phyloP scores from a whole-genome alignment of 2,113 vertebrate species.

The Perognathus longimembris region DNA sequence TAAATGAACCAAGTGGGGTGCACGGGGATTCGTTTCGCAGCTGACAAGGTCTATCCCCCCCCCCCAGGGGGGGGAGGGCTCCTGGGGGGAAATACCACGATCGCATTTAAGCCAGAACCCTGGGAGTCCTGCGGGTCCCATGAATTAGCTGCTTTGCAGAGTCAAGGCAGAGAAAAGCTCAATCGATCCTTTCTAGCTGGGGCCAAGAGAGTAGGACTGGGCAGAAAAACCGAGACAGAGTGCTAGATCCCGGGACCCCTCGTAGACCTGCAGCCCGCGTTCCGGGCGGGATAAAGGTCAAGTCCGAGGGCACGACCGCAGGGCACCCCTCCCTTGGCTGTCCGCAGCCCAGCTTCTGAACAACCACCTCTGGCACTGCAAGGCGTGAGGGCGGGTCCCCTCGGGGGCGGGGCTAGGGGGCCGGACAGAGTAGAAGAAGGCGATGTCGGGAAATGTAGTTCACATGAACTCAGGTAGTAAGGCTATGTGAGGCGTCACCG shows the following conservation, averaged over 20 bases:
- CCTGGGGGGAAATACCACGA: background rate
- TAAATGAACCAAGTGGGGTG: background rate
- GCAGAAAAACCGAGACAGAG: background rate
- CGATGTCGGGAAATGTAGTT: slow-evolving; percentile 78
- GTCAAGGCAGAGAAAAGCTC: slow-evolving; percentile 35
- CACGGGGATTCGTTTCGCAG: background rate
- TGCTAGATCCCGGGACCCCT: background rate
- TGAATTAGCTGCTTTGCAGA: background rate
- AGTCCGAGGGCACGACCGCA: slow-evolving; percentile 56
- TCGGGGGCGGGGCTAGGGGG: background rate
- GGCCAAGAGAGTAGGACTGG: background rate
- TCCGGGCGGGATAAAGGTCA: slow-evolving; percentile 34
- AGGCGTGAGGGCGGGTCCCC: slow-evolving; percentile 37
- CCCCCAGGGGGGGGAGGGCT: too few relatives aligned
- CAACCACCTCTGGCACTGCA: background rate
- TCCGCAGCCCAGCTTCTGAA: background rate
- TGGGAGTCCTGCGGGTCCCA: background rate
- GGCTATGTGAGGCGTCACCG: accelerated
- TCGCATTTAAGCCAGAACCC: slow-evolving; percentile 55
- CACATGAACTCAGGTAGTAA: accelerated
- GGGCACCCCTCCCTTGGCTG: background rate
- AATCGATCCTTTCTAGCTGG: slow-evolving; percentile 37
- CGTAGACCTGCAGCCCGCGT: background rate
- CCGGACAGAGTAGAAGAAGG: accelerated
- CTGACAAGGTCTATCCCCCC: background rate